These are phyloP conservation scores for Fundulus diaphanus DNA, from an alignment of 2,797 vertebrate species.

Conservation along the genomic window DNA sequence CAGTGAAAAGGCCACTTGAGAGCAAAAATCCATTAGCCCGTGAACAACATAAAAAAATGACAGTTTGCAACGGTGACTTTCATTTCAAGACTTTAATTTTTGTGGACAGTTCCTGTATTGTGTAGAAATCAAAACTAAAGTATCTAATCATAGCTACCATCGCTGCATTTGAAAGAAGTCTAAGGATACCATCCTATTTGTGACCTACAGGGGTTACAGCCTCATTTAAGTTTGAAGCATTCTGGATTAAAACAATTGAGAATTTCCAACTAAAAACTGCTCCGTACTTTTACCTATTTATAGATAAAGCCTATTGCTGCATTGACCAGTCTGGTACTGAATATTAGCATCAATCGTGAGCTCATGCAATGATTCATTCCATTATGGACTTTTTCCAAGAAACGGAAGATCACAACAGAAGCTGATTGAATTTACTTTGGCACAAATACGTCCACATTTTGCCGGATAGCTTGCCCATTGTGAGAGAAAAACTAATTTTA, in stretches of 20 bases:
- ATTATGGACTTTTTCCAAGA: not conserved
- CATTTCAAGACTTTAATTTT: not conserved
- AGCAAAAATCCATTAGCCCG: not conserved
- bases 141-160: not conserved
- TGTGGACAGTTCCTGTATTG: not conserved
- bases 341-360: constrained; percentile 1
- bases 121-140: not conserved
- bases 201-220: not conserved
- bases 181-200: not conserved
- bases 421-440: constrained; percentile 15
- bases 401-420: constrained; percentile 8
- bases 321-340: not conserved
- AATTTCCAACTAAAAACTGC: not conserved
- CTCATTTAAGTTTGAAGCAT: not conserved
- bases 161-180: no score
- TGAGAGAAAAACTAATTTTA: not conserved
- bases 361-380: not conserved
- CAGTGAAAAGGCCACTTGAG: not conserved
- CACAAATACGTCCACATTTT: constrained; percentile 6
- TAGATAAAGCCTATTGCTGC: not conserved
- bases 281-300: not conserved
- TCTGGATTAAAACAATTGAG: not conserved
- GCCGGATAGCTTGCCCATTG: constrained; percentile 11
- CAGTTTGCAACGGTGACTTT: no score
- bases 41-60: no score